Evolutionary conservation across 2,797 vertebrate species (phyloP), one percentile per base, ranked within the genome.

Genomic region (Chromobotia macracanthus): DNA sequence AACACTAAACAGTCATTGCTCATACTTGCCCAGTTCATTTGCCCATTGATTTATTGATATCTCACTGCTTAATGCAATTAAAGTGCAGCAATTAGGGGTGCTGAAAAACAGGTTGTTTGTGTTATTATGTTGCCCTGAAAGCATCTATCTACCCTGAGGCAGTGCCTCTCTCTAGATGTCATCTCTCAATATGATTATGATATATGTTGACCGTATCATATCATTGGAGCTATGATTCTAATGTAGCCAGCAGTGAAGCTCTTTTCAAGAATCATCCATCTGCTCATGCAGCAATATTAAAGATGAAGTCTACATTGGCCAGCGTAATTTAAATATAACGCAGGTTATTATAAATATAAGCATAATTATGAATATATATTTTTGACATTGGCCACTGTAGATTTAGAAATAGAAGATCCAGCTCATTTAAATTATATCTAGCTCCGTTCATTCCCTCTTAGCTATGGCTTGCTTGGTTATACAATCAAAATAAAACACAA

Each of bases 1-100:
- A 83, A 72, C 84, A 82, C 83, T 65, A 86, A 89, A 87, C 68
- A 77, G 81, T 83, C 83, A 88, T 91, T 89, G 80, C 89, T 92
- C 89, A 90, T 90, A 85, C 88, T 83, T 46, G 71, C 86, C 82
- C 89, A 90, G 88, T 92, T 93, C 89, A 91, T 92, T 91, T 92
- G 83, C 86, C 73, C 89, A 92, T 93, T 93, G 92, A 93, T 94
- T 92, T 94, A 93, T 93, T 73, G 90, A 91, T 88, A 77, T 86
- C 77, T 83, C 86, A 87, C 89, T 87, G 82, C 82, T 90, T 92
- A 91, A 94, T 91, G 86, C 86, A 86, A 92, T 92, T 91, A 92
- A 88, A 87, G 84, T 56, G 80, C 86, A 84, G 90, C 87, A 87
- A 92, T 93, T 90, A 89, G 87, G 81, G 76, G 86, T 75, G 76